A percentile compares a stretch with the other conserved stretches of the same genome.
Conservation (phyloP, 2,797 vertebrate species). For the Chloroceryle amazona region DNA sequence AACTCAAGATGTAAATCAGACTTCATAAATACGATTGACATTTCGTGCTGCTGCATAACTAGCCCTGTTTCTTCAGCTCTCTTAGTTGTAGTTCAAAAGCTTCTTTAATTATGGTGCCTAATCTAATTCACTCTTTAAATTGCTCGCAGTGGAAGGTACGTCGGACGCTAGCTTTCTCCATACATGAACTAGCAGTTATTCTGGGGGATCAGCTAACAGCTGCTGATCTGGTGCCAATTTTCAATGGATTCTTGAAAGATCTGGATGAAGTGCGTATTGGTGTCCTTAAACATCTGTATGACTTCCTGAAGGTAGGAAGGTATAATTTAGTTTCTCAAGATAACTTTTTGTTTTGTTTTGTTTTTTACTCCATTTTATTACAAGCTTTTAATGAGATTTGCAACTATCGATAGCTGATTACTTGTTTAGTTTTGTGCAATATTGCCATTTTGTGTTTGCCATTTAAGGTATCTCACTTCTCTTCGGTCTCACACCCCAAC, state of each 20-base stretch:
- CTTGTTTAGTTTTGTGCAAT: not conserved
- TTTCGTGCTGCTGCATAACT: not conserved
- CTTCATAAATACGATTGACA: not conserved
- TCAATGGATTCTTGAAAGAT: slow-evolving; percentile 87
- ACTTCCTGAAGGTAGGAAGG: slow-evolving; percentile 83
- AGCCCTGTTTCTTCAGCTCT: not conserved
- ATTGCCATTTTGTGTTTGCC: not conserved
- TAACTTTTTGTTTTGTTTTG: not conserved
- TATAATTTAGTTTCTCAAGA: not conserved
- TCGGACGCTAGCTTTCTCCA: slow-evolving; percentile 90
- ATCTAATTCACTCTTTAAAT: not conserved
- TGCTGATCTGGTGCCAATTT: slow-evolving; percentile 92
- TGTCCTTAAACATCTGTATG: slow-evolving; percentile 84
- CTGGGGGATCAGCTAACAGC: slow-evolving; percentile 92
- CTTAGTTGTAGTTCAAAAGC: not conserved
- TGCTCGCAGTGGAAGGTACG: slow-evolving; percentile 92
- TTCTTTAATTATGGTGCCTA: not conserved
- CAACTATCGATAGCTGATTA: not conserved
- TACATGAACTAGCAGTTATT: slow-evolving; percentile 92
- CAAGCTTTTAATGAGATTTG: not conserved
- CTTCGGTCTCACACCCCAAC: not conserved
- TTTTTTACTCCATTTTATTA: not conserved
- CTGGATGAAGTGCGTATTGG: slow-evolving; percentile 85
- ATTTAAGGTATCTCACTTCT: not conserved
- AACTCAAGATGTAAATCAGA: not conserved